Conservation (phyloP, 1,140 invertebrate genomes). For the Globodera rostochiensis region DNA sequence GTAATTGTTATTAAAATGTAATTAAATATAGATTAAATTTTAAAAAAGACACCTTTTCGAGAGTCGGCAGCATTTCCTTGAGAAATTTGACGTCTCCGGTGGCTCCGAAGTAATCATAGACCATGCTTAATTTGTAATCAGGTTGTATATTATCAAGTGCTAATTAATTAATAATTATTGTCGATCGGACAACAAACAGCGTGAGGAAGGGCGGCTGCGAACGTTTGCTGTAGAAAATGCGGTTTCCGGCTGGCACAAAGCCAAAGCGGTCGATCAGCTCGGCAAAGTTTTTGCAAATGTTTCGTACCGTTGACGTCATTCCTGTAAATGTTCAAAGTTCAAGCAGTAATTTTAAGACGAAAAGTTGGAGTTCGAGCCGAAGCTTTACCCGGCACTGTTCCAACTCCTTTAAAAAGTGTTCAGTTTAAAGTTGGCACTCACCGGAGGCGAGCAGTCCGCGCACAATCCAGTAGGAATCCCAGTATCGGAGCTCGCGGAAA, state of each 20-base stretch:
- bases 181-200: constrained; percentile 46
- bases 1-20: too few relatives aligned
- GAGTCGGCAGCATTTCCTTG: constrained; percentile 44
- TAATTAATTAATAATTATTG: too few relatives aligned
- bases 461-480: constrained; percentile 75
- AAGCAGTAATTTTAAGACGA: too few relatives aligned
- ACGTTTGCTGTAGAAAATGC: constrained; percentile 17
- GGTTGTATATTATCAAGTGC: too few relatives aligned
- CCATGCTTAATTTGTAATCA: constrained; percentile 71
- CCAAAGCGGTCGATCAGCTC: constrained; percentile 6
- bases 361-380: too few relatives aligned
- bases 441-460: constrained; percentile 72
- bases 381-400: too few relatives aligned
- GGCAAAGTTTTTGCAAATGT: constrained; percentile 20
- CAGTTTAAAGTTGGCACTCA: not conserved
- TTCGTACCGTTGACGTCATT: not conserved
- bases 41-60: constrained; percentile 49
- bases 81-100: constrained; percentile 76
- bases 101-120: constrained; percentile 77
- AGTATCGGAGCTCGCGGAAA: too few relatives aligned
- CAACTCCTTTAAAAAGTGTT: too few relatives aligned
- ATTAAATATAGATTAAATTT: too few relatives aligned
- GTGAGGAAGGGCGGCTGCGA: constrained; percentile 82
- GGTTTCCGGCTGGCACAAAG: constrained; percentile 9
- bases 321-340: not conserved